phyloP scores from a whole-genome alignment of 2,797 vertebrate genomes.

The Gila robusta region DNA sequence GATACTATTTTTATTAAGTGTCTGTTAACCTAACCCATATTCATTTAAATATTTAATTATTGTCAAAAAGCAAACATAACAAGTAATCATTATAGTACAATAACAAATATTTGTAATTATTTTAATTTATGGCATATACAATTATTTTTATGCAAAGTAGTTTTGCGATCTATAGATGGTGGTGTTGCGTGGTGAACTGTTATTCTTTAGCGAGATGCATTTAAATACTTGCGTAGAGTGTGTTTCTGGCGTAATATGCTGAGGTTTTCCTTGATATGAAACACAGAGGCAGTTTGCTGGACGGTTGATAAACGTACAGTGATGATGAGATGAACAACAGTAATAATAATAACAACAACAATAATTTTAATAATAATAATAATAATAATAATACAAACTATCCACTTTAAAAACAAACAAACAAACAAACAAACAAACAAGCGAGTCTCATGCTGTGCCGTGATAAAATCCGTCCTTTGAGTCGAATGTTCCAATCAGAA shows the following conservation, averaged over 20 bases:
- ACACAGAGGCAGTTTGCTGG: neutral
- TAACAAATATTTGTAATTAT: neutral
- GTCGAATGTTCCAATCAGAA: slow-evolving; percentile 46
- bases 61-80: neutral
- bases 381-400: slow-evolving; percentile 54
- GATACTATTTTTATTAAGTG: neutral
- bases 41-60: neutral
- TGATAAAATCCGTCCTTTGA: slow-evolving; percentile 54
- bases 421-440: slow-evolving; percentile 49
- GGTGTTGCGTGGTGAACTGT: neutral
- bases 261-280: neutral
- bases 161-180: neutral
- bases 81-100: neutral
- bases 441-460: slow-evolving; percentile 66
- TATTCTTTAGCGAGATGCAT: neutral
- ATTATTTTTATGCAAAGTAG: neutral
- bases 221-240: neutral
- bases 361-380: slow-evolving; percentile 49
- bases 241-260: neutral
- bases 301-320: slow-evolving; percentile 26
- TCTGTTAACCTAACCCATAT: neutral
- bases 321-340: slow-evolving; percentile 14
- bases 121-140: neutral
- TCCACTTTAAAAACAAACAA: slow-evolving; percentile 36
- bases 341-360: slow-evolving; percentile 52